Evolutionary conservation across 23 tunicate genomes (phyloP).

Genomic region (Halocynthia roretzi): DNA sequence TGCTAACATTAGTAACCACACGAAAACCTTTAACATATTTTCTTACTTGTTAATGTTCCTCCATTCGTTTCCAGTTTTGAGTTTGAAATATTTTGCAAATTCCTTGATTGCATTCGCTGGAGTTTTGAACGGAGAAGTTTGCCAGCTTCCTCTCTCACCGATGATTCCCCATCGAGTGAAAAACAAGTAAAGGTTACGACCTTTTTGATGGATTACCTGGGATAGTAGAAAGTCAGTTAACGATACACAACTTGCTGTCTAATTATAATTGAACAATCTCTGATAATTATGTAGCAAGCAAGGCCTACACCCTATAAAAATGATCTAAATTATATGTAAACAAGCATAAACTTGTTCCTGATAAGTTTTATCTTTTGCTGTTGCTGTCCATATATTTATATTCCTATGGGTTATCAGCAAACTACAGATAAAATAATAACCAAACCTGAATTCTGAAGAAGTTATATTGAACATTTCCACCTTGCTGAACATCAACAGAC

Average conservation of each 20-base stretch:
- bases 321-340: neutral
- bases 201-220: conserved; percentile 92
- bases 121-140: conserved; percentile 93
- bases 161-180: conserved; percentile 93
- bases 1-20: no score
- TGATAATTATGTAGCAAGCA: neutral
- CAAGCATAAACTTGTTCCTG: no score
- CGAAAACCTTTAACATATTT: neutral
- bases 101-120: conserved; percentile 87
- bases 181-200: conserved; percentile 82
- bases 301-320: neutral
- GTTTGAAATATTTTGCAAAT: conserved; percentile 86
- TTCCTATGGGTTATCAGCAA: neutral
- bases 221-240: neutral
- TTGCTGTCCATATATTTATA: neutral
- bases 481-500: conserved; percentile 83
- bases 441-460: conserved; percentile 93
- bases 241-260: neutral
- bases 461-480: conserved; percentile 70
- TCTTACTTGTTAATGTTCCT: conserved; percentile 69
- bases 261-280: neutral
- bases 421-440: neutral
- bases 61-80: conserved; percentile 99
- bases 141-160: conserved; percentile 93
- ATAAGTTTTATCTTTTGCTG: neutral